Percentiles rank a stretch among this genome's conserved stretches.
Evolutionary conservation across 2,113 vertebrate genomes (phyloP).

Genomic region (Macroglossus sobrinus): DNA sequence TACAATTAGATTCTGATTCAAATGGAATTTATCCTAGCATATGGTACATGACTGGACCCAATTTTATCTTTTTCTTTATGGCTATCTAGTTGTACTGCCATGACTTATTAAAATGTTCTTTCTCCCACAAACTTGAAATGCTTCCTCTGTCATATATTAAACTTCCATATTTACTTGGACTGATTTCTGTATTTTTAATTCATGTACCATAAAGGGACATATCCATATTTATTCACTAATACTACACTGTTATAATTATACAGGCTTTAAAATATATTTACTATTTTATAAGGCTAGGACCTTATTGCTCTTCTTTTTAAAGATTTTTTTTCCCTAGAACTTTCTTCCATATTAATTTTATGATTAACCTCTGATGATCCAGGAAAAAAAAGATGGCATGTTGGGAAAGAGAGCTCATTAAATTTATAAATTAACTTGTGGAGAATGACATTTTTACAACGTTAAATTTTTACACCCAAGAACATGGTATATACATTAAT

Average conservation of each 20-base stretch:
- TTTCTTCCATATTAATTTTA: conserved; percentile 19
- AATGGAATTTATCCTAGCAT: not conserved
- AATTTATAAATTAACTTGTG: not conserved
- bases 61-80: not conserved
- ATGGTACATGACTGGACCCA: not conserved
- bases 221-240: not conserved
- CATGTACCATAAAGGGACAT: not conserved
- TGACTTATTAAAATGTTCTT: not conserved
- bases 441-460: not conserved
- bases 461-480: not conserved
- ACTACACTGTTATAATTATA: not conserved
- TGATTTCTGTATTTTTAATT: not conserved
- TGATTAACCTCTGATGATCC: not conserved
- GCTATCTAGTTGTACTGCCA: not conserved
- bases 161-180: not conserved
- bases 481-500: not conserved
- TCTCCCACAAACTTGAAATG: not conserved
- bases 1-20: not conserved
- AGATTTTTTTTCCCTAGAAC: not conserved
- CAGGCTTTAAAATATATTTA: not conserved
- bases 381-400: not conserved
- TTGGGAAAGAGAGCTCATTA: not conserved
- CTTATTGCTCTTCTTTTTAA: not conserved
- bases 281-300: not conserved
- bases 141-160: not conserved